phyloP scores from a whole-genome alignment of 30 jellyfish, hydroid and myxozoan species.

The Calvadosia cruxmelitensis region DNA sequence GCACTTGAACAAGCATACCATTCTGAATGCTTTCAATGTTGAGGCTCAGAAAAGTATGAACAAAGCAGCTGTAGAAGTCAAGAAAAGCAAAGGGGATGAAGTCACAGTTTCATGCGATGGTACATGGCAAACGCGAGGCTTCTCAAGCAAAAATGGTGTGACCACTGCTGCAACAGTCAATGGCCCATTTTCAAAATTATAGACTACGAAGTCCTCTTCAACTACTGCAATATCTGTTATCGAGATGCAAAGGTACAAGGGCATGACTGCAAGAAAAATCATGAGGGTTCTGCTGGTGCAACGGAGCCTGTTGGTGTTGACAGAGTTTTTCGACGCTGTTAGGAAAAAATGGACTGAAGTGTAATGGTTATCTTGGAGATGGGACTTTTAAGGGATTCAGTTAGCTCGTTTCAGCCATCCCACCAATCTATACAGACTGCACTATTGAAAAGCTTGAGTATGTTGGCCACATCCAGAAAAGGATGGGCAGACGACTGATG shows the following conservation, averaged over 20 bases:
- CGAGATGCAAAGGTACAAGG: background rate
- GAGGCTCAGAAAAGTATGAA: conserved; percentile 6
- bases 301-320: too few relatives aligned
- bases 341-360: conserved; percentile 13
- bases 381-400: conserved; percentile 16
- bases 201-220: background rate
- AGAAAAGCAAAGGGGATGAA: background rate
- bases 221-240: background rate
- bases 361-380: conserved; percentile 4
- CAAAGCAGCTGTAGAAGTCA: background rate
- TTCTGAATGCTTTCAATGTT: conserved; percentile 4
- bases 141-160: conserved; percentile 12
- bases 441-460: background rate
- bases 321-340: conserved; percentile 12
- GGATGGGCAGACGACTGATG: background rate
- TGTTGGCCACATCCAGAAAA: conserved; percentile 1
- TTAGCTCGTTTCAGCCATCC: conserved; percentile 13
- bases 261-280: conserved; percentile 14
- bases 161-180: conserved; percentile 16
- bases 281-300: conserved; percentile 18
- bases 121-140: conserved; percentile 22
- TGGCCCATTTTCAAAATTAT: too few relatives aligned
- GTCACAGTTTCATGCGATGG: conserved; percentile 19
- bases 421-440: conserved; percentile 1
- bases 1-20: conserved; percentile 7